Evolutionary conservation across 1,140 invertebrate species (phyloP), one percentile per base, ranked within the genome.

Genomic region (Drosophila biarmipes): DNA sequence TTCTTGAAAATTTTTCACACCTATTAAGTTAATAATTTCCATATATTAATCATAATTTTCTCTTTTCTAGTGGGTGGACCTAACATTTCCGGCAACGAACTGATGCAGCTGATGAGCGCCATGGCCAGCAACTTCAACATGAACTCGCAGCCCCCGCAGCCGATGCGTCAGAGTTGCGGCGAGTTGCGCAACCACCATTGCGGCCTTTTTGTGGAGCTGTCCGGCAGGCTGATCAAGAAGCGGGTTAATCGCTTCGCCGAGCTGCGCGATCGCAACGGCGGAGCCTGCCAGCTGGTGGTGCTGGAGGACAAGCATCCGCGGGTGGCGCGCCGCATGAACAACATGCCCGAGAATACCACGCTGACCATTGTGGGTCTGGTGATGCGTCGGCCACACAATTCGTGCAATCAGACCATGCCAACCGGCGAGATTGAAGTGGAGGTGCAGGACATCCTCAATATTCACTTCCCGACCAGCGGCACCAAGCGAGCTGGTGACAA

Each of bases 381-480:
- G 6, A 82, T 82, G 64, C 52, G 69, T 1, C 69, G 92, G 5
- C 92, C 92, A 0, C 58, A 54, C 14, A 86, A 87, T 46, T 91
- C 90, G 5, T 87, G 84, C 40, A 93, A 93, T 64, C 79, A 91
- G 57, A 91, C 89, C 12, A 91, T 93, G 84, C 81, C 87, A 2
- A 93, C 92, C 0, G 92, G 92, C 4, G 91, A 92, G 46, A 84
- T 93, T 12, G 92, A 93, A 72, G 92, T 93, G 14, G 80, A 91
- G 29, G 89, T 93, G 12, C 81, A 92, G 71, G 89, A 93, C 48
- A 87, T 92, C 56, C 59, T 91, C 0, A 90, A 87, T 63, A 91
- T 92, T 29, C 80, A 91, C 34, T 91, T 92, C 46, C 78, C 87
- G 10, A 52, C 74, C 12, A 85, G 72, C 34, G 78, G 66, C 0